phyloP scores from a whole-genome alignment of 2,797 vertebrate genomes.

The Eupleurogrammus muticus region DNA sequence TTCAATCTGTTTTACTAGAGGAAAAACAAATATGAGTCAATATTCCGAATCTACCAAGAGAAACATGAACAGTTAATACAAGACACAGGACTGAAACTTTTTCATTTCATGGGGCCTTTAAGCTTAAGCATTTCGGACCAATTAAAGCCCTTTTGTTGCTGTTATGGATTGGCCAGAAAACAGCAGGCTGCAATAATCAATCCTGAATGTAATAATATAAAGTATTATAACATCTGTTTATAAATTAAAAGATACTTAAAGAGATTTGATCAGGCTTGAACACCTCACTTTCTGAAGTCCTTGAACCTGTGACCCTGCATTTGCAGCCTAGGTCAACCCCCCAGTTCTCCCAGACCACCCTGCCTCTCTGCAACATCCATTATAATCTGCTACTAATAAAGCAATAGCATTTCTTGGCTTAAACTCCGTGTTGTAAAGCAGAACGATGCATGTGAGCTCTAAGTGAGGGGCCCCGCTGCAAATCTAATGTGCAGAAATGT shows the following conservation, averaged over 20 bases:
- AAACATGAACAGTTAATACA: too few species aligned
- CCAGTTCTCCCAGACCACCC: conserved; percentile 11
- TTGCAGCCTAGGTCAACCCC: neutral
- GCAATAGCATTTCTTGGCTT: conserved; percentile 12
- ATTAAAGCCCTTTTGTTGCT: neutral
- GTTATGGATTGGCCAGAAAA: neutral
- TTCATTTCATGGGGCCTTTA: too few species aligned
- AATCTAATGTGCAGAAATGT: conserved; percentile 36
- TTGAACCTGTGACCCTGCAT: neutral
- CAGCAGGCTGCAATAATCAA: neutral
- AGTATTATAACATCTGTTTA: too few species aligned
- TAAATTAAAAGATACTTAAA: neutral
- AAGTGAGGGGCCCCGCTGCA: conserved; percentile 3
- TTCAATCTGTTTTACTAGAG: too few species aligned
- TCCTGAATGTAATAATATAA: neutral
- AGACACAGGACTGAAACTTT: too few species aligned
- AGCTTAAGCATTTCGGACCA: too few species aligned
- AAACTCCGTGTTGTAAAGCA: neutral
- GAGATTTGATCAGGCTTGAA: neutral
- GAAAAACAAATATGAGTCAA: too few species aligned
- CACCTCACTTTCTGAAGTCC: neutral
- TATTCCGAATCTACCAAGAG: too few species aligned
- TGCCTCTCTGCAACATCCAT: neutral
- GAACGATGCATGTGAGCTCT: conserved; percentile 24
- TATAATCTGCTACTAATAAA: conserved; percentile 22